phyloP scores from a whole-genome alignment of 2,113 vertebrate species.

The Oncorhynchus mykiss region DNA sequence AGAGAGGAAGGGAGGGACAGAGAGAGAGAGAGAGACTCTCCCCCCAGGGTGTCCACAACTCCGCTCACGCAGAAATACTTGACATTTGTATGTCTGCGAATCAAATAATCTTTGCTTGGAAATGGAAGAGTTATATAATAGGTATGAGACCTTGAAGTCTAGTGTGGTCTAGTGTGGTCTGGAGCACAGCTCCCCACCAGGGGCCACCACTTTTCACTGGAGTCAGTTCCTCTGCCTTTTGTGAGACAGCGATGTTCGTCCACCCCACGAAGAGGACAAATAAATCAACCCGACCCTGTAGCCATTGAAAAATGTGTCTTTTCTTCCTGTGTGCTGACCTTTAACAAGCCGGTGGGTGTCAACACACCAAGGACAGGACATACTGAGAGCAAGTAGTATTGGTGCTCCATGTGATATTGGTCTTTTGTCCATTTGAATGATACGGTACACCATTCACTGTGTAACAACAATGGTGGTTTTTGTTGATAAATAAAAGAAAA shows the following conservation, averaged over 20 bases:
- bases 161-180: slow-evolving; percentile 26
- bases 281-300: slow-evolving; percentile 33
- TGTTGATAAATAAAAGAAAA: too few relatives aligned
- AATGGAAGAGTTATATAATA: background rate
- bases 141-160: slow-evolving; percentile 4
- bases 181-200: slow-evolving; percentile 29
- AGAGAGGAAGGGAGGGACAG: slow-evolving; percentile 15
- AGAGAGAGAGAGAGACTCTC: background rate
- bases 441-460: too few relatives aligned
- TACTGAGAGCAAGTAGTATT: too few relatives aligned
- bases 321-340: background rate
- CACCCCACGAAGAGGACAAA: background rate
- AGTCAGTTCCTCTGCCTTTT: too few relatives aligned
- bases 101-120: slow-evolving; percentile 48
- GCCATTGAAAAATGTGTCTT: background rate
- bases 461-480: too few relatives aligned
- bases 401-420: too few relatives aligned
- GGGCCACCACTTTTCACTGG: slow-evolving; percentile 7
- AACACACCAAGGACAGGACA: too few relatives aligned
- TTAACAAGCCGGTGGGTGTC: background rate
- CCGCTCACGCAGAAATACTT: slow-evolving; percentile 43
- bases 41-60: slow-evolving; percentile 43
- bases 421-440: too few relatives aligned
- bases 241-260: too few relatives aligned
- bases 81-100: slow-evolving; percentile 47